phyloP scores from a whole-genome alignment of 2,888 invertebrate genomes.

The Tachina fera region DNA sequence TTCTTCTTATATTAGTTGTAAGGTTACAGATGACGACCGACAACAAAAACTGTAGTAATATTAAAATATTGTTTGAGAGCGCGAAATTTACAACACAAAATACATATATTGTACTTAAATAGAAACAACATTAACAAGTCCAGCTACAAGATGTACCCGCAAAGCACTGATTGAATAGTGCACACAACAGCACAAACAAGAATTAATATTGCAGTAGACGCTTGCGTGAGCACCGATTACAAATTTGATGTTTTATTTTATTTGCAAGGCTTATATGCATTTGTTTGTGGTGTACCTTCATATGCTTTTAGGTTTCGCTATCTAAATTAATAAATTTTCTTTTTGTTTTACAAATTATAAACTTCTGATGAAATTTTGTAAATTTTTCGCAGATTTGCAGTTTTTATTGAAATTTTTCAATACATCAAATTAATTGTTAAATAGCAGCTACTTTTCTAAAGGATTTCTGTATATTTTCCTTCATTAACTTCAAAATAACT shows the following conservation, averaged over 20 bases:
- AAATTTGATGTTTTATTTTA: background rate
- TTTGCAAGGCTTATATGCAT: conserved; percentile 8
- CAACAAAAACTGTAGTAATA: conserved; percentile 8
- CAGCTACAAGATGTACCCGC: conserved; percentile 10
- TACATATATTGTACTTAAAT: conserved; percentile 21
- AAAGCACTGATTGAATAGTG: conserved; percentile 39
- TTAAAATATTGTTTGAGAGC: background rate
- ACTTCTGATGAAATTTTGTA: conserved; percentile 29
- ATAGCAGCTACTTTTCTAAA: conserved; percentile 1
- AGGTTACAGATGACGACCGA: background rate
- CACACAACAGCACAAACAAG: conserved; percentile 24
- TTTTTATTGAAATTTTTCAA: background rate
- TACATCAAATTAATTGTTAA: background rate
- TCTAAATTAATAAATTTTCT: conserved; percentile 50
- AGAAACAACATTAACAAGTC: conserved; percentile 20
- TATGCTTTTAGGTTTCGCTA: conserved; percentile 50
- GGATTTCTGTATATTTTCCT: background rate
- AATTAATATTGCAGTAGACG: conserved; percentile 45
- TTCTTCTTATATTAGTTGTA: conserved; percentile 80
- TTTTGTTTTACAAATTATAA: conserved; percentile 28
- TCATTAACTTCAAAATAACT: conserved; percentile 2
- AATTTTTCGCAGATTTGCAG: conserved; percentile 41
- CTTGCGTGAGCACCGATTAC: conserved; percentile 62
- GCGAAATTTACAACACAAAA: conserved; percentile 11
- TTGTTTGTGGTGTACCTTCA: background rate